Conservation (phyloP, 1,140 invertebrate genomes). For the Drosophila ironensis region DNA sequence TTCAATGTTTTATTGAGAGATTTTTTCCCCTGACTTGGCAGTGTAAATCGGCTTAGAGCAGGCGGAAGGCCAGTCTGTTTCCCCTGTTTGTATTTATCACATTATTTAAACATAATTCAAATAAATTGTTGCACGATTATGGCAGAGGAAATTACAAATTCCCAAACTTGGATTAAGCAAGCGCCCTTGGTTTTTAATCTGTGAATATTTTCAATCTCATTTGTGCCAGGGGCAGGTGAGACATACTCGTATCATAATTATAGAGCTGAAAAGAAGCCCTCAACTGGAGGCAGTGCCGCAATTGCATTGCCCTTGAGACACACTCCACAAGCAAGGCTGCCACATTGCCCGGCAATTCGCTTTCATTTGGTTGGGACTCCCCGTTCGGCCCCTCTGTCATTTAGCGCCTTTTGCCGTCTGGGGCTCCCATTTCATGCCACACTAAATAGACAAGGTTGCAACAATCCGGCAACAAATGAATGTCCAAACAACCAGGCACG, state of each 20-base stretch:
- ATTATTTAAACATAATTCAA: conserved; percentile 38
- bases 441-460: conserved; percentile 59
- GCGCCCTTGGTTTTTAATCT: too few species aligned
- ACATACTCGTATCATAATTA: not conserved
- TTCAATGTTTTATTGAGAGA: conserved; percentile 45
- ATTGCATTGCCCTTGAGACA: not conserved
- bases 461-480: conserved; percentile 66
- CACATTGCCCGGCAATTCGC: conserved; percentile 20
- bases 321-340: too few species aligned
- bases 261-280: not conserved
- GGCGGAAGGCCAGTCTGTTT: not conserved
- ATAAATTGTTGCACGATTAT: conserved; percentile 56
- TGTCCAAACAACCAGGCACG: conserved; percentile 61
- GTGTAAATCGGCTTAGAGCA: conserved; percentile 64
- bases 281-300: not conserved
- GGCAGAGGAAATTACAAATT: conserved; percentile 60
- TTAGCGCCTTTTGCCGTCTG: conserved; percentile 22
- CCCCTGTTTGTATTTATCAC: conserved; percentile 44
- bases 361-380: conserved; percentile 47
- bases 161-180: too few species aligned
- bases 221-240: too few species aligned
- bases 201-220: too few species aligned
- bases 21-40: conserved; percentile 38
- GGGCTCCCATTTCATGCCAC: conserved; percentile 23
- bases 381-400: conserved; percentile 30